Evolutionary conservation across 2,888 invertebrate species (phyloP).

Genomic region (Pherbina coryleti): DNA sequence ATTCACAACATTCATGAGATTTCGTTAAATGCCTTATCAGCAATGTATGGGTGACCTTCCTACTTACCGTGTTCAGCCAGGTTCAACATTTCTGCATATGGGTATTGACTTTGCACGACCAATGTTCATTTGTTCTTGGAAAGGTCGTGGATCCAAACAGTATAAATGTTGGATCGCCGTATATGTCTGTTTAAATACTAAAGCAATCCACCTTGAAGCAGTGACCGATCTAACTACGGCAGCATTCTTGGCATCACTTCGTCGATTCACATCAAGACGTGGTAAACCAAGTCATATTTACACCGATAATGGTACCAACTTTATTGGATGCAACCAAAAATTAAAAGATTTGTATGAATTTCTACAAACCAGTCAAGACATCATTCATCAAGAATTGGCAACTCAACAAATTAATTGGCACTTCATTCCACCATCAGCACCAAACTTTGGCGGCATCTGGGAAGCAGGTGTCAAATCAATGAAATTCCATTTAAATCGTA

Average conservation of each 20-base stretch:
- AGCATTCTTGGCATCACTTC: constrained; percentile 15
- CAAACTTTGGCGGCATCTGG: constrained; percentile 32
- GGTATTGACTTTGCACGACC: constrained; percentile 43
- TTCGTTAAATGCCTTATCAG: background rate
- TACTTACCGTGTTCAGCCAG: constrained; percentile 27
- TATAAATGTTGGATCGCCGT: constrained; percentile 43
- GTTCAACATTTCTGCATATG: constrained; percentile 37
- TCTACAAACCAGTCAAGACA: background rate
- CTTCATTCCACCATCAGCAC: constrained; percentile 24
- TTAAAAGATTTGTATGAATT: background rate
- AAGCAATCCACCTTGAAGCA: constrained; percentile 1
- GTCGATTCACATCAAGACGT: background rate
- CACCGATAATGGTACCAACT: constrained; percentile 11
- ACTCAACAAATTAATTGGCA: constrained; percentile 22
- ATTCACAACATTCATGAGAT: constrained; percentile 21
- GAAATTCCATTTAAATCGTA: constrained; percentile 1
- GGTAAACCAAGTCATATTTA: background rate
- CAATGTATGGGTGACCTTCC: constrained; percentile 41
- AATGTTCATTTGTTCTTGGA: constrained; percentile 34
- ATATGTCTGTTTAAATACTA: constrained; percentile 29
- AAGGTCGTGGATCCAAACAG: constrained; percentile 35
- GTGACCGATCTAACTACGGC: constrained; percentile 14
- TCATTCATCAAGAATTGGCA: background rate
- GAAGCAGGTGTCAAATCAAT: constrained; percentile 15
- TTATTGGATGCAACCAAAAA: constrained; percentile 4